phyloP scores from a whole-genome alignment of 2,797 vertebrate genomes.

The Mus caroli region DNA sequence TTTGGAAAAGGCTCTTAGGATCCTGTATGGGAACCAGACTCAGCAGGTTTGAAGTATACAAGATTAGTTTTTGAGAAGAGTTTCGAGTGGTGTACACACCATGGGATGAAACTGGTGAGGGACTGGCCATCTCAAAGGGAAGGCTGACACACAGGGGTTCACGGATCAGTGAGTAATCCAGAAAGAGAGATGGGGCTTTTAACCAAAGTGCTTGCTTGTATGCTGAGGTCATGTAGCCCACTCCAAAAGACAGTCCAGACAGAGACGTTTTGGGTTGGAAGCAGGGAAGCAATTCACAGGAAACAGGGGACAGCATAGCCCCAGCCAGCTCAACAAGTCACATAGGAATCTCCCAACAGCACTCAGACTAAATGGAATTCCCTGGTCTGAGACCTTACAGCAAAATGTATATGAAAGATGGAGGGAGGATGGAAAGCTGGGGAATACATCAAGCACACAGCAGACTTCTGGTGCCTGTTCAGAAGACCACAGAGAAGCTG shows the following conservation, averaged over 20 bases:
- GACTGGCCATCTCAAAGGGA: neutral
- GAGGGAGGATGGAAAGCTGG: neutral
- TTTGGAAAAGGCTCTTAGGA: neutral
- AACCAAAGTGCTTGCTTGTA: neutral
- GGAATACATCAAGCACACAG: neutral
- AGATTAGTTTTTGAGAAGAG: neutral
- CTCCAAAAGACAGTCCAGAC: neutral
- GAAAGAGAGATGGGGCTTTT: neutral
- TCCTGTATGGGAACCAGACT: neutral
- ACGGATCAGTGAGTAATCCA: neutral
- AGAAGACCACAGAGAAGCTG: neutral
- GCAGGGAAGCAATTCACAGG: neutral
- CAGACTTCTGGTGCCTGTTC: neutral
- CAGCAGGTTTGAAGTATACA: neutral
- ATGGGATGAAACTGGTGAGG: neutral
- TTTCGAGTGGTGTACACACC: neutral
- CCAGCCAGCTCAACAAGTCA: neutral
- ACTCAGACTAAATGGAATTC: neutral
- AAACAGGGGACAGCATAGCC: accelerated
- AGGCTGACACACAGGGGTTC: neutral
- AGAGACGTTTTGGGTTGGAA: neutral
- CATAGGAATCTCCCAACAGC: neutral
- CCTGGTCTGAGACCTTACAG: neutral
- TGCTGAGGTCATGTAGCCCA: neutral
- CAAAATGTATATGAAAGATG: neutral